Base-by-base conservation (phyloP, 1,140 invertebrate genomes). In the Zelostemma sp. region DNA sequence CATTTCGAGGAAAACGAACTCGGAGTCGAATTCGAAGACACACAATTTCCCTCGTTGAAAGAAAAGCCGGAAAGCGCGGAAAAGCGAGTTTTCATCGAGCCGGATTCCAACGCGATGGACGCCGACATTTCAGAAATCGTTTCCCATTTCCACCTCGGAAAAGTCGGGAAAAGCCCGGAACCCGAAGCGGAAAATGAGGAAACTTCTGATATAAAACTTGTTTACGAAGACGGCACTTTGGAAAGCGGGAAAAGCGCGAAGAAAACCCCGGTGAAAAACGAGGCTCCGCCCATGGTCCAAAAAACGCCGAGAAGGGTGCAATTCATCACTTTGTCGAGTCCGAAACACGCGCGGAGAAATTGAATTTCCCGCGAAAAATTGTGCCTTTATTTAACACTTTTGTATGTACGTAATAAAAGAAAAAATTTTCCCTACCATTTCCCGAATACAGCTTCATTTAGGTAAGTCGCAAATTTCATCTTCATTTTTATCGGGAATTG, bases 1-100 rank as follows among this genome's bases (percentile, higher is more conserved):
- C 91, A 90, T 28, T 99, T 99, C 85, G 86, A 89, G 19, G 84
- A 90, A 14, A 89, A 87, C 3, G 97, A 99, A 87, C 83, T 99
- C 12, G 97, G 97, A 1, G 86, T 89, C 41, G 80, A 86, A 1
- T 93, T 94, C 73, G 68, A 82, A 69, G 28, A 14, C 1, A 59
- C 60, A 15, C 33, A 58, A 61, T 51, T 4, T 17, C 31, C 9
- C 51, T 25, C 43, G 3, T 1, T 55, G 40, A 58, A 43, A 19
- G 12, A 65, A 51, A 41, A 21, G 15, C 64, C 3, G 25, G 8
- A 28, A 28, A 4, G 25, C 3, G 8, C 25, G 25, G 25, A 28
- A 28, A 28, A 28, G 40, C 33, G 0, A 43, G 28, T 65, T 11
- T 46, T 77, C 4, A 62, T 74, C 15, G 80, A 84, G 19, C 53